A percentile compares a stretch with the other conserved stretches of the same genome.
Conservation (phyloP, 2,797 vertebrate species). For the Remorina albescens region DNA sequence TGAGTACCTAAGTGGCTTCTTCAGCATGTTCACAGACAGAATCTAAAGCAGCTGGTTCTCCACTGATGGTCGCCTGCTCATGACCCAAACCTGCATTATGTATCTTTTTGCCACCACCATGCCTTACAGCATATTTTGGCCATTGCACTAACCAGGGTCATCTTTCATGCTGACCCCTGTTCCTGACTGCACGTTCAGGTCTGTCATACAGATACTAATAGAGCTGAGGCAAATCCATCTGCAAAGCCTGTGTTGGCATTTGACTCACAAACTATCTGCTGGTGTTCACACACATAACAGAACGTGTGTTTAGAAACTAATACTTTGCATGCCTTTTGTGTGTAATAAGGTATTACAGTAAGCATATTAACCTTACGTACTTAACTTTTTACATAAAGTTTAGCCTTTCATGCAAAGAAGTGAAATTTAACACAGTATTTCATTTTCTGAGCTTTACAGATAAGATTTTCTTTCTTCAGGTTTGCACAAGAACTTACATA, state of each 20-base stretch:
- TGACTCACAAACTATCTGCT: slow-evolving; percentile 46
- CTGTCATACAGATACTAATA: slow-evolving; percentile 46
- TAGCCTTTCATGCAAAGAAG: background rate
- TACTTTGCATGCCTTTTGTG: slow-evolving; percentile 12
- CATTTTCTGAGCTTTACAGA: background rate
- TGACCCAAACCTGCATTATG: slow-evolving; percentile 39
- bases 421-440: background rate
- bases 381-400: background rate
- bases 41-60: slow-evolving; percentile 57
- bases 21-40: slow-evolving; percentile 29
- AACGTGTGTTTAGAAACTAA: slow-evolving; percentile 20
- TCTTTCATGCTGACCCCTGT: slow-evolving; percentile 63
- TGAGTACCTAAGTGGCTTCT: slow-evolving; percentile 29
- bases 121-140: slow-evolving; percentile 65
- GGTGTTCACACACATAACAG: slow-evolving; percentile 25
- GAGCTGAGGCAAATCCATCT: slow-evolving; percentile 37
- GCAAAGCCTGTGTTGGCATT: slow-evolving; percentile 44
- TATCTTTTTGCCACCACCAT: slow-evolving; percentile 14
- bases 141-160: slow-evolving; percentile 62
- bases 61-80: slow-evolving; percentile 62
- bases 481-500: background rate
- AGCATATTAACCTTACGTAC: background rate
- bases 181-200: slow-evolving; percentile 19
- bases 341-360: slow-evolving; percentile 30
- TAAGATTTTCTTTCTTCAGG: background rate